Conservation (phyloP, 2,113 vertebrate genomes). For the Sinocyclocheilus anshuiensis region DNA sequence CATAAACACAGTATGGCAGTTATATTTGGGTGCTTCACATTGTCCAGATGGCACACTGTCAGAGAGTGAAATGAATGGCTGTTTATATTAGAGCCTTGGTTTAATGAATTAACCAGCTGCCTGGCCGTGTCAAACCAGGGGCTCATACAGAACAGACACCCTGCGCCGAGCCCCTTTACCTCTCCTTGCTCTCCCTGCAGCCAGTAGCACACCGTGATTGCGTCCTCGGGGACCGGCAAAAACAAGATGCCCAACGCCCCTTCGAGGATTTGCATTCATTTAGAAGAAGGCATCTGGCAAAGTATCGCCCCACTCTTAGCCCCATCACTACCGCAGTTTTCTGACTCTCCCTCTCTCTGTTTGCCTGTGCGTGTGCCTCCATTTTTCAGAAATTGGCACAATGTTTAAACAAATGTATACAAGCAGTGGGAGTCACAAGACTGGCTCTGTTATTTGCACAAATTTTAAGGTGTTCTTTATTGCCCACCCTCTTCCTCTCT, state of each 20-base stretch:
- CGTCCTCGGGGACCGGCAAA: slow-evolving; percentile 82
- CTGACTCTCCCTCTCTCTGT: slow-evolving; percentile 60
- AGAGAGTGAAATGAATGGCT: slow-evolving; percentile 97
- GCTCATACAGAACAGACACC: slow-evolving; percentile 92
- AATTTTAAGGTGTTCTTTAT: slow-evolving; percentile 17
- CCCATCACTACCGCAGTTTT: slow-evolving; percentile 65
- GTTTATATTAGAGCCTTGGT: slow-evolving; percentile 99
- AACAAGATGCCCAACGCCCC: slow-evolving; percentile 65
- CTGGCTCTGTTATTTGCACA: slow-evolving; percentile 49
- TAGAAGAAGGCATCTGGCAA: slow-evolving; percentile 89
- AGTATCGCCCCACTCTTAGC: slow-evolving; percentile 54
- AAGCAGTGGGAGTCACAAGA: slow-evolving; percentile 51
- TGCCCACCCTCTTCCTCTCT: background rate
- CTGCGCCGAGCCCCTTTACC: slow-evolving; percentile 26
- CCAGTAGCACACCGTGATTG: slow-evolving; percentile 84
- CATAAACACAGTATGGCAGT: slow-evolving; percentile 61
- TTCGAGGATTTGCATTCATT: slow-evolving; percentile 67
- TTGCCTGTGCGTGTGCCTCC: slow-evolving; percentile 80
- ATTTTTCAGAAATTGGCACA: slow-evolving; percentile 90
- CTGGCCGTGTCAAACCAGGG: slow-evolving; percentile 86
- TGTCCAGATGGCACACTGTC: slow-evolving; percentile 95
- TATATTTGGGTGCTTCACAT: slow-evolving; percentile 84
- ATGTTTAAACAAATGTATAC: slow-evolving; percentile 78
- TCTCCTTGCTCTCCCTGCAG: slow-evolving; percentile 57
- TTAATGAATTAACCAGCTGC: slow-evolving; percentile 99